A percentile compares a stretch with the other conserved stretches of the same genome.
Conservation (phyloP, 2,797 vertebrate genomes). For the Tokudaia muenninki region DNA sequence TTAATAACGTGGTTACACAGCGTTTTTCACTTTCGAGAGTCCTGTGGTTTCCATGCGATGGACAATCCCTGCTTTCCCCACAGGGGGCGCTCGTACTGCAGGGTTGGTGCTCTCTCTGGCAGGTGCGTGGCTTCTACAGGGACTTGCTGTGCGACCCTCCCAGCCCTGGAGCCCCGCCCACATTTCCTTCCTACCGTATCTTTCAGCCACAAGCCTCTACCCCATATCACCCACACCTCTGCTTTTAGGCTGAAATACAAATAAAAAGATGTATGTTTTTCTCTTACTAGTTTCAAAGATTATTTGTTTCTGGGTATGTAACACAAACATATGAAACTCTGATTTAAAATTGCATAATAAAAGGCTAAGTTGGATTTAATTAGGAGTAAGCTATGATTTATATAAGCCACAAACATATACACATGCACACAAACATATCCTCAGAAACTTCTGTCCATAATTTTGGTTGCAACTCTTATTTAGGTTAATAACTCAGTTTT, state of each 20-base stretch:
- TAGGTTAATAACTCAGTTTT: constrained; percentile 1
- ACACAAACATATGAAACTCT: neutral
- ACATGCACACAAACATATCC: neutral
- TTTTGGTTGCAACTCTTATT: neutral
- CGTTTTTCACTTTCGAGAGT: constrained; percentile 60
- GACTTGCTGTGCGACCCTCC: neutral
- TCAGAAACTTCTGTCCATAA: neutral
- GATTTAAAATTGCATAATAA: neutral
- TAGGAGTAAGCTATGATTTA: constrained; percentile 8
- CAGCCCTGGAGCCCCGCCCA: neutral
- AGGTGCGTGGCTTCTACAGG: neutral
- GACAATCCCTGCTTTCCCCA: neutral
- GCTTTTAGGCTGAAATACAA: neutral
- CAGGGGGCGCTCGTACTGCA: too few relatives aligned
- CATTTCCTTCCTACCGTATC: neutral
- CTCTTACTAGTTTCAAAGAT: neutral
- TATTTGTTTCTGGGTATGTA: neutral
- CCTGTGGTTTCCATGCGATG: neutral
- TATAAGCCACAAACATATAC: neutral
- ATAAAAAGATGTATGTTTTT: neutral
- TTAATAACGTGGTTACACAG: constrained; percentile 4
- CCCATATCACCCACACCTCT: neutral
- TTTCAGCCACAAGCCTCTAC: neutral
- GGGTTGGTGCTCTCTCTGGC: neutral
- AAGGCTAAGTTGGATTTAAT: neutral